Conservation (phyloP, 2,797 vertebrate genomes). For the Pempheris klunzingeri region DNA sequence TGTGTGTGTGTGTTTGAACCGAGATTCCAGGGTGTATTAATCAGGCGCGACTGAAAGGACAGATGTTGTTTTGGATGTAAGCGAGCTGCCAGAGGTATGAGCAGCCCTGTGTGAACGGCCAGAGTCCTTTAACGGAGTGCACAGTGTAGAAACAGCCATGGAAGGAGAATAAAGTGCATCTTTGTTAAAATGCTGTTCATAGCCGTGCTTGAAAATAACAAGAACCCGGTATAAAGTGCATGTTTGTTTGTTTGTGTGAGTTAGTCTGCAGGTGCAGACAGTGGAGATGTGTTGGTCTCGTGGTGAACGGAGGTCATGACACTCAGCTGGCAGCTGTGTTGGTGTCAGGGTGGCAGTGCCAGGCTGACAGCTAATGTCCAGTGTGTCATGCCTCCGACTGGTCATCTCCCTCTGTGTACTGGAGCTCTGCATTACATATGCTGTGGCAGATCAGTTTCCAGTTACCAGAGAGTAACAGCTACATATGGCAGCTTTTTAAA, state of each 20-base stretch:
- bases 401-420: conserved; percentile 18
- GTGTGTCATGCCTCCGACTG: conserved; percentile 35
- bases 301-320: conserved; percentile 80
- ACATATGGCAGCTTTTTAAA: too few relatives aligned
- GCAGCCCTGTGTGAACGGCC: conserved; percentile 35
- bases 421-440: neutral
- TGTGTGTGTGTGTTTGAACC: conserved; percentile 30
- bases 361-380: conserved; percentile 70
- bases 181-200: conserved; percentile 4
- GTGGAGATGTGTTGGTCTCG: conserved; percentile 80
- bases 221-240: neutral
- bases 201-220: conserved; percentile 14
- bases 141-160: neutral
- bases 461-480: too few relatives aligned
- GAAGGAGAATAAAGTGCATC: conserved; percentile 2
- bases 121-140: conserved; percentile 4
- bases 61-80: conserved; percentile 79
- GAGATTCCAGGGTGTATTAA: conserved; percentile 67
- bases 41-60: conserved; percentile 69
- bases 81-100: conserved; percentile 56
- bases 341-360: conserved; percentile 74
- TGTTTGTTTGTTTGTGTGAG: conserved; percentile 18
- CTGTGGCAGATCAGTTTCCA: neutral
- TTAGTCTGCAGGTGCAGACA: conserved; percentile 82
- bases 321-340: conserved; percentile 84